Conservation (phyloP, 2,888 invertebrate species). For the Heliconius erato region DNA sequence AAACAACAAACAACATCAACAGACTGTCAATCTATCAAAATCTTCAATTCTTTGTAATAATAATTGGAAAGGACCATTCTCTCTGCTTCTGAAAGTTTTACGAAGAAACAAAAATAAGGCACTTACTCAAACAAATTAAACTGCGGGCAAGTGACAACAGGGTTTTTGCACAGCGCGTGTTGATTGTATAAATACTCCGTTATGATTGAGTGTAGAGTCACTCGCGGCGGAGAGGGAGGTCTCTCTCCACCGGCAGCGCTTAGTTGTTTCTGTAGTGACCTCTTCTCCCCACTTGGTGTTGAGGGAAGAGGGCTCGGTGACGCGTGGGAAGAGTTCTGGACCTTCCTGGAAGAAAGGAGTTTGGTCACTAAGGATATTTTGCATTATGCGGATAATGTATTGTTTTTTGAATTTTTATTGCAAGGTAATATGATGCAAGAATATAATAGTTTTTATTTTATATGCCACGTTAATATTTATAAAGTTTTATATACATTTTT, state of each 20-base stretch:
- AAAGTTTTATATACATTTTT: too few species aligned
- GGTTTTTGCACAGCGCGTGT: constrained; percentile 98
- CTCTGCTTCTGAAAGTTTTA: background rate
- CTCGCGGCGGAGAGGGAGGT: constrained; percentile 78
- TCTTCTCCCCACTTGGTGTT: constrained; percentile 62
- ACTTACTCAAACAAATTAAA: constrained; percentile 95
- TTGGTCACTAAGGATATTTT: background rate
- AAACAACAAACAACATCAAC: background rate
- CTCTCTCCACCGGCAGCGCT: constrained; percentile 66
- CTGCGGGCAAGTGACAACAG: constrained; percentile 98
- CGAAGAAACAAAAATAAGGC: background rate
- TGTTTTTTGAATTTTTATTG: background rate
- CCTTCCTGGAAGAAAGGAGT: constrained; percentile 62
- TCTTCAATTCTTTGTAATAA: too few species aligned
- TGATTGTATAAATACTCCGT: constrained; percentile 98
- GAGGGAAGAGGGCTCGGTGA: constrained; percentile 45
- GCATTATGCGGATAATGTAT: background rate
- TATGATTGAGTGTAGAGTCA: constrained; percentile 95
- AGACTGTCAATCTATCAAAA: too few species aligned
- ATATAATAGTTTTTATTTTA: background rate
- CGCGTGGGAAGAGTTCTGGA: constrained; percentile 59
- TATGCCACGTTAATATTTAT: too few species aligned
- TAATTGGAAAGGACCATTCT: too few species aligned
- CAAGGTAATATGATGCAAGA: background rate
- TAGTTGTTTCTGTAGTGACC: constrained; percentile 84